phyloP scores from a whole-genome alignment of 1,140 invertebrate species.

The Hesperophylax magnus region DNA sequence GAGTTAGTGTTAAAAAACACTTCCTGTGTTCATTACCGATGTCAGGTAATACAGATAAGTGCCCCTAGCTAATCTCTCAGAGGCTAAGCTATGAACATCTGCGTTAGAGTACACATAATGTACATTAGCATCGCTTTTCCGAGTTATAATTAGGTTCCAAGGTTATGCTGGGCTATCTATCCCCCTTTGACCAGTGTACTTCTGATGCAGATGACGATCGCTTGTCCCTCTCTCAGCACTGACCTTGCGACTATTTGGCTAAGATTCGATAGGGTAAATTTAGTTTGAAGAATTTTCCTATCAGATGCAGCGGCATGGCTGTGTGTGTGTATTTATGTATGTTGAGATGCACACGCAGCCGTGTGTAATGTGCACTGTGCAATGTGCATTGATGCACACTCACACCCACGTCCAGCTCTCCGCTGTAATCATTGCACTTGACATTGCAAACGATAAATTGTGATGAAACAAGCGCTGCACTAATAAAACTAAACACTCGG shows the following conservation, averaged over 20 bases:
- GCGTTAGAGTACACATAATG: not conserved
- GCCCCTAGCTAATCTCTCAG: too few relatives aligned
- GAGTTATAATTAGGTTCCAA: slow-evolving; percentile 69
- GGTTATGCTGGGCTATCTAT: slow-evolving; percentile 63
- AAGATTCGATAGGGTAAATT: slow-evolving; percentile 44
- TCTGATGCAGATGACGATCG: not conserved
- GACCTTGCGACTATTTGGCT: slow-evolving; percentile 53
- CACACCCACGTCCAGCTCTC: not conserved
- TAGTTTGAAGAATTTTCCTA: slow-evolving; percentile 47
- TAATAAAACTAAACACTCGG: not conserved
- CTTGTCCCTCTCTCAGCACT: slow-evolving; percentile 9
- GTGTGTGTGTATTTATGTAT: not conserved
- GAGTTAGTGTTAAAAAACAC: too few relatives aligned
- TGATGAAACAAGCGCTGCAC: slow-evolving; percentile 2
- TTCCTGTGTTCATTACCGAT: too few relatives aligned
- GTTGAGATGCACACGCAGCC: not conserved
- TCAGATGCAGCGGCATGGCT: not conserved
- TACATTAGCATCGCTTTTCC: slow-evolving; percentile 40
- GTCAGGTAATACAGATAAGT: too few relatives aligned
- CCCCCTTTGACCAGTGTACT: slow-evolving; percentile 56
- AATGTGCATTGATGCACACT: not conserved
- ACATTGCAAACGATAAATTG: slow-evolving; percentile 35
- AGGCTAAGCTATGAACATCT: too few relatives aligned
- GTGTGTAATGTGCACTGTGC: not conserved
- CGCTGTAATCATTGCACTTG: slow-evolving; percentile 31